These are phyloP conservation scores for Peribatodes rhomboidaria DNA, from an alignment of 2,888 invertebrate species.

Conservation along the genomic window DNA sequence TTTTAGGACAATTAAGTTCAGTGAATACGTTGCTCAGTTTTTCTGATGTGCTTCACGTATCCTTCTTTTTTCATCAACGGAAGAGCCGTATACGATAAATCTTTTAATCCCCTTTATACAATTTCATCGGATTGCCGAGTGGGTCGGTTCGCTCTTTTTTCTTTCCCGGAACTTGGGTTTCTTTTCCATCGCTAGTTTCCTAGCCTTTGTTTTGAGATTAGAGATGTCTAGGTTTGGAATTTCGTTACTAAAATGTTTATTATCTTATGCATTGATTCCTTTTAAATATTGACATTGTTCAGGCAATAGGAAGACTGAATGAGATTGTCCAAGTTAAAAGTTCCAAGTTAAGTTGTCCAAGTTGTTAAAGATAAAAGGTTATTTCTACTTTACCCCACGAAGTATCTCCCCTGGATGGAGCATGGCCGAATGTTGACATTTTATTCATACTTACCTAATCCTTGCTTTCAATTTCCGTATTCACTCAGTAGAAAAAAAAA, in stretches of 20 bases:
- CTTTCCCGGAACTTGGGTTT: conserved; percentile 15
- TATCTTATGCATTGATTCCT: no score
- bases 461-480: no score
- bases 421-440: no score
- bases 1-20: neutral
- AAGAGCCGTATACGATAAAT: conserved; percentile 81
- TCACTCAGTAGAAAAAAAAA: no score
- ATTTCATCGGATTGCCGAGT: conserved; percentile 78
- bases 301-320: no score
- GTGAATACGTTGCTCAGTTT: neutral
- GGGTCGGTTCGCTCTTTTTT: conserved; percentile 20
- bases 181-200: conserved; percentile 12
- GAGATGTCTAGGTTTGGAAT: neutral
- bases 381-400: no score
- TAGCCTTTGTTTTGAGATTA: conserved; percentile 11
- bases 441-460: no score
- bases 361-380: no score
- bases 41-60: neutral
- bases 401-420: no score
- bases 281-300: no score
- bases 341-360: no score
- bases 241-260: neutral
- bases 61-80: conserved; percentile 24
- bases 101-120: conserved; percentile 84
- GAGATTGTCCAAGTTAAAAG: no score